Conservation (phyloP, 2,888 invertebrate genomes). For the Phyllotreta striolata region DNA sequence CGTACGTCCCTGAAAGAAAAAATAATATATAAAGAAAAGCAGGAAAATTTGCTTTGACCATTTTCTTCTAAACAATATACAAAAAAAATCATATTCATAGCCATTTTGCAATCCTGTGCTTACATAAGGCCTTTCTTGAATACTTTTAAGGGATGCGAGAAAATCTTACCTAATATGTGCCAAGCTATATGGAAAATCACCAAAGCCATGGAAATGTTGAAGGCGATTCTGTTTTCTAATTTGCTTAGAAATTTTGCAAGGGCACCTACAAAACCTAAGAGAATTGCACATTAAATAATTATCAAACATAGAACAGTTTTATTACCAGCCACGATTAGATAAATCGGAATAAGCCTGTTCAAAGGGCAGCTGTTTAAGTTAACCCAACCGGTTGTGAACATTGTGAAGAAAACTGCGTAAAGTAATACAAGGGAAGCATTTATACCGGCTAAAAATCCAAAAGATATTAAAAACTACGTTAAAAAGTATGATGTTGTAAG, state of each 20-base stretch:
- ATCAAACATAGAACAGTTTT: neutral
- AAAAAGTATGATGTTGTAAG: too few species aligned
- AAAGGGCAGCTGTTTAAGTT: conserved; percentile 55
- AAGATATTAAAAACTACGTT: too few species aligned
- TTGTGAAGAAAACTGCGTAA: conserved; percentile 53
- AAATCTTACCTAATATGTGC: conserved; percentile 50
- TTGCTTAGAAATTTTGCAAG: conserved; percentile 50
- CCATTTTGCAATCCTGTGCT: too few species aligned
- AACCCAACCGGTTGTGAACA: conserved; percentile 56
- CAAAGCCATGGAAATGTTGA: conserved; percentile 45
- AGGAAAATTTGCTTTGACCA: neutral
- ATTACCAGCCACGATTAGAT: conserved; percentile 56
- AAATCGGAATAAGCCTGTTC: conserved; percentile 56
- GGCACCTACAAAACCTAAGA: conserved; percentile 51
- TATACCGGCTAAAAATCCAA: conserved; percentile 53
- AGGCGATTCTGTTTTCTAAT: conserved; percentile 44
- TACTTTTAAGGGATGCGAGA: neutral
- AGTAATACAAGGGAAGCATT: conserved; percentile 56
- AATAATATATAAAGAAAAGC: neutral
- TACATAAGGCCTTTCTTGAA: too few species aligned
- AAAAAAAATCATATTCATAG: too few species aligned
- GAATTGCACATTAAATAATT: conserved; percentile 7
- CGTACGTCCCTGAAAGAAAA: conserved; percentile 49
- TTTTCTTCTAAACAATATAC: too few species aligned
- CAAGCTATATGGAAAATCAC: conserved; percentile 47